Conservation (phyloP, 2,888 invertebrate genomes). For the Cheilosia vulpina region DNA sequence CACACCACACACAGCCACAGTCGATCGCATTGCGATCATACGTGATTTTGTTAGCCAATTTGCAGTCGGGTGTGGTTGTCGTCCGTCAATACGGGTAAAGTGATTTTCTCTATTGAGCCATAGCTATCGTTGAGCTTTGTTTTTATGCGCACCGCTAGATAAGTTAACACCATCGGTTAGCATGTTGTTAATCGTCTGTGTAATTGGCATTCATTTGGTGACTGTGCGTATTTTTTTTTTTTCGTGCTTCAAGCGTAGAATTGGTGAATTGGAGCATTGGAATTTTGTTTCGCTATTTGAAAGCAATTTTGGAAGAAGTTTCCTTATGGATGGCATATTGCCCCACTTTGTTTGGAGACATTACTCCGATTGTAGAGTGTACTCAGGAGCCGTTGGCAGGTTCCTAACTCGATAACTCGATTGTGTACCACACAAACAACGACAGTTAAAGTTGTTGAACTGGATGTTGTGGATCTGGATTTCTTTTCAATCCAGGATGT, state of each 20-base stretch:
- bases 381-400: no score
- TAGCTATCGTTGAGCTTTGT: neutral
- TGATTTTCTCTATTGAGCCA: conserved; percentile 9
- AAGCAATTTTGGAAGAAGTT: conserved; percentile 21
- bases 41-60: conserved; percentile 67
- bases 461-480: no score
- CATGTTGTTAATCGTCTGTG: conserved; percentile 57
- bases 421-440: no score
- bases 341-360: no score
- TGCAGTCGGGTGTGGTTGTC: conserved; percentile 62
- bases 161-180: conserved; percentile 36
- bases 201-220: conserved; percentile 41
- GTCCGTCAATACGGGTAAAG: conserved; percentile 7
- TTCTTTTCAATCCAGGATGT: no score
- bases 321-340: neutral
- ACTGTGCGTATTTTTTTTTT: conserved; percentile 5
- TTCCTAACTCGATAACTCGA: no score
- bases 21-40: conserved; percentile 38
- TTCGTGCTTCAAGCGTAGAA: conserved; percentile 21
- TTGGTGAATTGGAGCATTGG: conserved; percentile 31
- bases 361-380: no score
- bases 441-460: no score
- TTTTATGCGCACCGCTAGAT: conserved; percentile 13
- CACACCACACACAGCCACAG: conserved; percentile 24
- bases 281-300: conserved; percentile 31